Conservation (phyloP, 2,113 vertebrate genomes). For the Sterna hirundo region DNA sequence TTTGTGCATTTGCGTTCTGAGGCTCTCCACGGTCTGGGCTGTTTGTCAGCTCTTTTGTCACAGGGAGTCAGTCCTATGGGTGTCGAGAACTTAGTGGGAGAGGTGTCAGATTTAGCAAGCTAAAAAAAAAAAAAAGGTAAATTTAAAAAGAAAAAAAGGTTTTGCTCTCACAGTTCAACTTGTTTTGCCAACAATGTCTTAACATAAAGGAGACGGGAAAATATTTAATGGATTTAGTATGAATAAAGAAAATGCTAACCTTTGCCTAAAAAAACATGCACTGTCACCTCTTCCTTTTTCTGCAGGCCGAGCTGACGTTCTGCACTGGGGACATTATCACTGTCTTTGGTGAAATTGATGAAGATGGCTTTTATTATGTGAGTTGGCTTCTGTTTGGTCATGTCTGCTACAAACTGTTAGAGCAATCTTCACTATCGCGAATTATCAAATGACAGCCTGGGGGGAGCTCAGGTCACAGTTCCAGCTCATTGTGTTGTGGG, state of each 20-base stretch:
- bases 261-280: not conserved
- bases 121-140: not conserved
- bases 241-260: not conserved
- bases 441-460: rapidly evolving
- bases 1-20: rapidly evolving
- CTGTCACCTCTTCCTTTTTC: not conserved
- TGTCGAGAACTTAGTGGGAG: not conserved
- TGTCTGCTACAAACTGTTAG: not conserved
- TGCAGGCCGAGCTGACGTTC: slow-evolving; percentile 92
- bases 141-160: too few relatives aligned
- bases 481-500: rapidly evolving
- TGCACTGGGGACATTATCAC: slow-evolving; percentile 95
- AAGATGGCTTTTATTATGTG: slow-evolving; percentile 98
- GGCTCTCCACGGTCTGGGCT: not conserved
- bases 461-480: not conserved
- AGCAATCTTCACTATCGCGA: rapidly evolving
- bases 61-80: too few relatives aligned
- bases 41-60: rapidly evolving
- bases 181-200: not conserved
- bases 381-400: slow-evolving; percentile 63
- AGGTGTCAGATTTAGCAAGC: not conserved
- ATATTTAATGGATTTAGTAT: not conserved
- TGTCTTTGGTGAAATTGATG: slow-evolving; percentile 95
- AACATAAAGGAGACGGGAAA: not conserved
- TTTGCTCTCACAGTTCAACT: not conserved